Conservation (phyloP, 2,113 vertebrate genomes). For the Mus musculus region DNA sequence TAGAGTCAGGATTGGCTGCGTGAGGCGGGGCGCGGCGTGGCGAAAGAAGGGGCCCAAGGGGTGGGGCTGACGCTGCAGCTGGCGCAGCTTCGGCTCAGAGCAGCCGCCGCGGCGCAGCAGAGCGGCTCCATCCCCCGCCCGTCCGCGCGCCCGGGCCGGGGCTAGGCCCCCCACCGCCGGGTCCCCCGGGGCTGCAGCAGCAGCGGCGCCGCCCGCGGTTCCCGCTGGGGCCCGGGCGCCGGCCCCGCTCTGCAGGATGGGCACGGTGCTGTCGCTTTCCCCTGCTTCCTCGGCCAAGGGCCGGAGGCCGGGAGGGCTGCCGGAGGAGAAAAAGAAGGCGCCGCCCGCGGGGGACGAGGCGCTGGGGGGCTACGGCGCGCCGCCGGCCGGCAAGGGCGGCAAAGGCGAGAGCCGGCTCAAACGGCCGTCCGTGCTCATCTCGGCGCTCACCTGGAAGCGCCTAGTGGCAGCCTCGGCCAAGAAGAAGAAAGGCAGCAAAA, state of each 20-base stretch:
- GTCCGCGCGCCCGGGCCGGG: conserved; percentile 72
- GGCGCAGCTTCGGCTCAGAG: conserved; percentile 76
- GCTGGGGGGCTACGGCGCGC: conserved; percentile 82
- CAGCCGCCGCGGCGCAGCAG: conserved; percentile 53
- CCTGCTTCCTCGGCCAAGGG: conserved; percentile 86
- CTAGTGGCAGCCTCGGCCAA: conserved; percentile 93
- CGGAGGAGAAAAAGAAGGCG: conserved; percentile 82
- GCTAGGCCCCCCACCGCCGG: conserved; percentile 56
- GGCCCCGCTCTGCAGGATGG: conserved; percentile 89
- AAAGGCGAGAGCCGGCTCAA: conserved; percentile 94
- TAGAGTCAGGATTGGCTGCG: conserved; percentile 68
- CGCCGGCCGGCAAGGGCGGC: conserved; percentile 82
- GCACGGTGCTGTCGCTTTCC: conserved; percentile 95
- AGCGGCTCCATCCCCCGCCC: conserved; percentile 40
- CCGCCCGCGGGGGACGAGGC: conserved; percentile 84
- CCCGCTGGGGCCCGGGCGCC: conserved; percentile 81
- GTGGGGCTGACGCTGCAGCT: conserved; percentile 82
- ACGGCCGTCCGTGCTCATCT: conserved; percentile 92
- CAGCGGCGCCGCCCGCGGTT: conserved; percentile 50
- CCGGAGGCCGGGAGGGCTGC: conserved; percentile 81
- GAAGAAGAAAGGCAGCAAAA: conserved; percentile 94
- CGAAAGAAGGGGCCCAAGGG: conserved; percentile 67
- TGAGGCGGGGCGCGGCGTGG: conserved; percentile 74
- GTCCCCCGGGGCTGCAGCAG: conserved; percentile 63
- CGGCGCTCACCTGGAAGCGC: conserved; percentile 94